Evolutionary conservation across 2,113 vertebrate species (phyloP).

Genomic region (Corythornis cristatus): DNA sequence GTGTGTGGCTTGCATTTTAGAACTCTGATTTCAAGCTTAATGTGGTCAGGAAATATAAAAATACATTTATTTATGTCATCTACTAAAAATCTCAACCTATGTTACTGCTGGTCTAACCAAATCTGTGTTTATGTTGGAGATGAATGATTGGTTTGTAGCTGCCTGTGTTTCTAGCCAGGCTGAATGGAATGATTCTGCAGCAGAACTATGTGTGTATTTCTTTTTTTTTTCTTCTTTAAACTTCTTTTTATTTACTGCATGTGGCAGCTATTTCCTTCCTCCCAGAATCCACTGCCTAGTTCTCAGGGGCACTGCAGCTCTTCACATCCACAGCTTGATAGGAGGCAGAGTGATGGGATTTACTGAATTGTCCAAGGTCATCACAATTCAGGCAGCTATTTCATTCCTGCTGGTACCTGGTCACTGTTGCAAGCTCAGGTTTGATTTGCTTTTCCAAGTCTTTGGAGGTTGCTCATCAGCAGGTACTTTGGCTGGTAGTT

Average conservation of each 20-base stretch:
- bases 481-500: neutral
- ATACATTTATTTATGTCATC: constrained; percentile 74
- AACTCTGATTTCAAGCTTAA: constrained; percentile 59
- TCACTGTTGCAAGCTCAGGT: neutral
- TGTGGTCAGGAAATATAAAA: constrained; percentile 71
- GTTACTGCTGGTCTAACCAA: constrained; percentile 20
- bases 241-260: constrained; percentile 55
- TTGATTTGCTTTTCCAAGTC: neutral
- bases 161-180: constrained; percentile 31
- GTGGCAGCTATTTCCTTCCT: constrained; percentile 59
- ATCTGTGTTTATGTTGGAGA: constrained; percentile 68
- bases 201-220: neutral
- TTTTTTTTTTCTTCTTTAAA: neutral
- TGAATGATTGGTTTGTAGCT: constrained; percentile 51
- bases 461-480: neutral
- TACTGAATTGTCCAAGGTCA: neutral
- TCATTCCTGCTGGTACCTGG: neutral
- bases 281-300: constrained; percentile 1
- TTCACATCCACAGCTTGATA: no score
- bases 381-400: neutral
- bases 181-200: constrained; percentile 57
- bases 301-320: constrained; percentile 13
- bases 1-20: constrained; percentile 48
- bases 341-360: neutral
- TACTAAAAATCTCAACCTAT: constrained; percentile 69